Evolutionary conservation across 2,113 vertebrate genomes (phyloP), one percentile per base, ranked within the genome.

Genomic region (Pluvianellus socialis): DNA sequence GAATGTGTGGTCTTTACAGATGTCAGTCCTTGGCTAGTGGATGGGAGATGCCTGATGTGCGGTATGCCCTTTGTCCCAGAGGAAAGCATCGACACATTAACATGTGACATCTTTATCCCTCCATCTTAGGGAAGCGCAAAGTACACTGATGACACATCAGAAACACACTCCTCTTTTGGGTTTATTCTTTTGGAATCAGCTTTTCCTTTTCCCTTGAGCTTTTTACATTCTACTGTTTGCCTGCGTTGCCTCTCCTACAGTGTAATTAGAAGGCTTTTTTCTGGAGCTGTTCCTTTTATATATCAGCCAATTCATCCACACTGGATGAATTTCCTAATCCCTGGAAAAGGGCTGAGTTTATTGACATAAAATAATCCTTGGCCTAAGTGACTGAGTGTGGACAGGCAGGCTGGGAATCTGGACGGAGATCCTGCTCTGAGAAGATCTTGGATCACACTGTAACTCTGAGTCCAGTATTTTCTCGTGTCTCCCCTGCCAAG

Each of bases 351-450:
- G 27, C 27, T 85, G 77, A 92, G 35, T 63, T 93, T 95, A 86
- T 62, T 93, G 87, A 96, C 81, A 93, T 79, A 88, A 94, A 96
- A 91, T 79, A 95, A 88, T 94, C 77, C 71, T 96, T 96, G 96
- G 92, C 88, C 71, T 30, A 72, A 94, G 58, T 56, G 73, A 49
- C 73, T 82, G 44, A 87, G 49, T 0, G 0, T 70, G 87, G 92
- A 94, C 87, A 93, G 35, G 62, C 81, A 92, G 81, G 85, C 96
- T 97, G 96, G 71, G 96, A 97, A 96, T 58, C 96, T 96, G 94
- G 94, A 96, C 5, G 4, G 58, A 83, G 49, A 90, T 90, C 30
- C 66, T 94, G 49, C 87, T 87, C 73, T 76, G 77, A 93, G 94
- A 92, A 95, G 79, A 50, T 76, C 35, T 94, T 97, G 93, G 87